Conservation (phyloP, 2,797 vertebrate species). For the Salarias fasciatus region DNA sequence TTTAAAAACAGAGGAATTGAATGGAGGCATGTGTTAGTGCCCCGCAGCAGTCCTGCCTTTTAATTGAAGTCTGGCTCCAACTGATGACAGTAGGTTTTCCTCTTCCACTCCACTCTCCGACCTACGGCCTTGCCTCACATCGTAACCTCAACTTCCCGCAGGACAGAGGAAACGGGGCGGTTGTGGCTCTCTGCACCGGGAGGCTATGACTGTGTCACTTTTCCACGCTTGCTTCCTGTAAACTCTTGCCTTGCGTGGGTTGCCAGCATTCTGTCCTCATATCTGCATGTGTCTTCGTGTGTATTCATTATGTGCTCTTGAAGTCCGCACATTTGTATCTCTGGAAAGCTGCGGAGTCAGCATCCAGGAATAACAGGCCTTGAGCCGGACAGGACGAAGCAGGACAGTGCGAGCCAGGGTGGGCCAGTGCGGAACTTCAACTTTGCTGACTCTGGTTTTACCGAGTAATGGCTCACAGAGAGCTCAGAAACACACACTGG, state of each 20-base stretch:
- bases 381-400: conserved; percentile 53
- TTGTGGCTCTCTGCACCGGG: conserved; percentile 9
- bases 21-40: conserved; percentile 11
- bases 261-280: neutral
- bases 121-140: conserved; percentile 44
- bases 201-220: conserved; percentile 35
- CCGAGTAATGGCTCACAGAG: conserved; percentile 55
- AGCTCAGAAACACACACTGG: conserved; percentile 36
- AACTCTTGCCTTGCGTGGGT: conserved; percentile 4
- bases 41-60: conserved; percentile 17
- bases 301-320: neutral
- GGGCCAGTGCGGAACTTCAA: conserved; percentile 66
- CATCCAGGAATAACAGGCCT: conserved; percentile 68
- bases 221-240: conserved; percentile 32
- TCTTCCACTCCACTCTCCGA: conserved; percentile 42
- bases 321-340: conserved; percentile 16
- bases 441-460: conserved; percentile 75
- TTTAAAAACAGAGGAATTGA: conserved; percentile 14
- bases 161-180: conserved; percentile 52
- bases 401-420: conserved; percentile 48
- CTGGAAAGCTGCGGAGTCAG: conserved; percentile 67
- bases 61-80: conserved; percentile 26
- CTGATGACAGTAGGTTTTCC: conserved; percentile 34
- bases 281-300: neutral
- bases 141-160: conserved; percentile 50